Evolutionary conservation across 2,797 vertebrate genomes (phyloP).

Genomic region (Neopelma chrysocephalum): DNA sequence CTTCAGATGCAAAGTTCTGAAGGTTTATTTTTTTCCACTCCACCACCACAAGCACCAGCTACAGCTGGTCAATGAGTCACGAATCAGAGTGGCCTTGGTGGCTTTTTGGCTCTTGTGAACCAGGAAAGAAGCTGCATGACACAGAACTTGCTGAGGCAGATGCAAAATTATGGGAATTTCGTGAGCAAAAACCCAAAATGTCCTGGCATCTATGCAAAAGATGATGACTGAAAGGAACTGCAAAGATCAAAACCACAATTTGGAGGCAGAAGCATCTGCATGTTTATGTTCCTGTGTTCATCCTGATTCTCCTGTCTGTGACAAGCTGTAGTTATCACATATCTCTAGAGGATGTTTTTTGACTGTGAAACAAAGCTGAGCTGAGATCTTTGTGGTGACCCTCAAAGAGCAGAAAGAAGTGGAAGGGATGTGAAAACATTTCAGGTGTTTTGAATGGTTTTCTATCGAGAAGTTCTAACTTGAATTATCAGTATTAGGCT

Average conservation of each 20-base stretch:
- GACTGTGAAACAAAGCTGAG: background rate
- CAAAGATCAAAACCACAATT: background rate
- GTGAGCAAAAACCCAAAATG: background rate
- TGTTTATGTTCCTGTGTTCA: background rate
- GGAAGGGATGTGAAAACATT: background rate
- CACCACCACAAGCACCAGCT: background rate
- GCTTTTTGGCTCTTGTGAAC: background rate
- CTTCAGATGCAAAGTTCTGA: background rate
- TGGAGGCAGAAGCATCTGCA: background rate
- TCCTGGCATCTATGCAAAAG: rapidly evolving
- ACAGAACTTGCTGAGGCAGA: background rate
- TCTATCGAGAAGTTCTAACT: background rate
- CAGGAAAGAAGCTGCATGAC: background rate
- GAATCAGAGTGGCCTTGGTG: background rate
- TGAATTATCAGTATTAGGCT: background rate
- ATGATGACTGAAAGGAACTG: background rate
- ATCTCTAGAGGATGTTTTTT: background rate
- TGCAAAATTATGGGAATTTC: background rate
- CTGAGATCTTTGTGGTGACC: background rate
- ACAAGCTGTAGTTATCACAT: background rate
- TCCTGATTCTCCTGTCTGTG: background rate
- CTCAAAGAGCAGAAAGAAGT: background rate
- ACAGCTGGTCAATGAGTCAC: background rate
- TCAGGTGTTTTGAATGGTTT: background rate
- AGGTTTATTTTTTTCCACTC: background rate